phyloP scores from a whole-genome alignment of 2,888 invertebrate genomes.

The Drosophila eohydei region DNA sequence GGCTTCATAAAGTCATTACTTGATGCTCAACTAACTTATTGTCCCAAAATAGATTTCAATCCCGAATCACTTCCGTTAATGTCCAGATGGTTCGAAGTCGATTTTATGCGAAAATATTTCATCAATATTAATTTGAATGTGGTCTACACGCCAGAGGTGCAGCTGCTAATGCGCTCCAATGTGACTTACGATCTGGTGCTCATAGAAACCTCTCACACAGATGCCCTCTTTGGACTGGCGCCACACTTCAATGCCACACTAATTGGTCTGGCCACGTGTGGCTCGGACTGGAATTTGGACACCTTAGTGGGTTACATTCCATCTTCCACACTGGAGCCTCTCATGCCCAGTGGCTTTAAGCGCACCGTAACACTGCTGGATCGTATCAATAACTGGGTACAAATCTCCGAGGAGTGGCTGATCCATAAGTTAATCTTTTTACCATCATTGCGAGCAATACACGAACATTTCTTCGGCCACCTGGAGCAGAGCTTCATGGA shows the following conservation, averaged over 20 bases:
- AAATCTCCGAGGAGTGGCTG: slow-evolving; percentile 65
- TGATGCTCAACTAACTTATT: neutral
- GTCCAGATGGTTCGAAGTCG: slow-evolving; percentile 19
- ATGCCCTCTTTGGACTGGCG: slow-evolving; percentile 80
- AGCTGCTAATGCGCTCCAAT: slow-evolving; percentile 73
- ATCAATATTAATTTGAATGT: slow-evolving; percentile 37
- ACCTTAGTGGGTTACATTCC: slow-evolving; percentile 68
- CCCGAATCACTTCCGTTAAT: accelerated
- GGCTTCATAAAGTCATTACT: too few relatives aligned
- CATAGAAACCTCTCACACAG: slow-evolving; percentile 76
- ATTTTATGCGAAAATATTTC: slow-evolving; percentile 25
- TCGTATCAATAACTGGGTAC: slow-evolving; percentile 77
- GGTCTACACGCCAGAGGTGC: slow-evolving; percentile 49
- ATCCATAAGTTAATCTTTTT: slow-evolving; percentile 58
- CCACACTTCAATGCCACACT: slow-evolving; percentile 76
- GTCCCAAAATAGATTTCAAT: neutral
- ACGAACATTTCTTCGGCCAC: slow-evolving; percentile 63
- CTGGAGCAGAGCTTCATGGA: slow-evolving; percentile 52
- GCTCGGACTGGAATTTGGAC: slow-evolving; percentile 71
- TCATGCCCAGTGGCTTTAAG: slow-evolving; percentile 57
- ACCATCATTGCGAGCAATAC: slow-evolving; percentile 56
- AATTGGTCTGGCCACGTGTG: slow-evolving; percentile 72
- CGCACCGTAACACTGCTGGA: slow-evolving; percentile 74
- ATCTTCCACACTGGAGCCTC: slow-evolving; percentile 73
- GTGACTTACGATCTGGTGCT: slow-evolving; percentile 82